Evolutionary conservation across 2,113 vertebrate species (phyloP).

Genomic region (Poeciliopsis turrubarensis): DNA sequence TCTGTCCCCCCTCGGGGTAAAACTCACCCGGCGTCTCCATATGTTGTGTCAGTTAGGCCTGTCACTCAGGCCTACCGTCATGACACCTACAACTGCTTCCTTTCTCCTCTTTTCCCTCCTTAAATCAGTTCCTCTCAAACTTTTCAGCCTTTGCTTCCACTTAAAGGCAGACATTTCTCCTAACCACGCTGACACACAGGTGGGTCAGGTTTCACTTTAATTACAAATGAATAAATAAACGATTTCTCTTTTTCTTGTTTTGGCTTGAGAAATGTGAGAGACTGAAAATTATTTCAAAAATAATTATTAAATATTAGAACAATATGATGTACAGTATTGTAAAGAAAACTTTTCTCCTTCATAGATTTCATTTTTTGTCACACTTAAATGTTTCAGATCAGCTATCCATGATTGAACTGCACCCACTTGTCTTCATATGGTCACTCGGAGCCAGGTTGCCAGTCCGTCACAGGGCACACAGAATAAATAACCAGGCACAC

Average conservation of each 20-base stretch:
- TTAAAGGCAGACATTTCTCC: not conserved
- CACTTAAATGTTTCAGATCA: not conserved
- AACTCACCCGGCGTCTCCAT: constrained; percentile 74
- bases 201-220: not conserved
- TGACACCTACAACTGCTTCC: constrained; percentile 55
- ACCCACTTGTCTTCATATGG: too few species aligned
- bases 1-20: constrained; percentile 72
- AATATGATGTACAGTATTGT: too few species aligned
- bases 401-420: too few species aligned
- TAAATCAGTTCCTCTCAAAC: constrained; percentile 19
- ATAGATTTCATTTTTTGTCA: not conserved
- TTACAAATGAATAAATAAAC: not conserved
- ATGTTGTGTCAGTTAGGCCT: constrained; percentile 75
- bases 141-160: not conserved
- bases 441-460: too few species aligned
- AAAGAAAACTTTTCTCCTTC: not conserved
- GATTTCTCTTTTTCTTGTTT: not conserved
- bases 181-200: not conserved
- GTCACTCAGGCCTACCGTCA: constrained; percentile 71
- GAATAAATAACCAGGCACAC: too few species aligned
- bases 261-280: too few species aligned
- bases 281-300: too few species aligned
- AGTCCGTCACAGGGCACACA: too few species aligned
- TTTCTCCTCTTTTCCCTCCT: constrained; percentile 35
- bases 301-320: too few species aligned